Percentiles rank a stretch among this genome's conserved stretches.
Evolutionary conservation across 2,888 invertebrate species (phyloP).

Genomic region (Scaptomyza flava): DNA sequence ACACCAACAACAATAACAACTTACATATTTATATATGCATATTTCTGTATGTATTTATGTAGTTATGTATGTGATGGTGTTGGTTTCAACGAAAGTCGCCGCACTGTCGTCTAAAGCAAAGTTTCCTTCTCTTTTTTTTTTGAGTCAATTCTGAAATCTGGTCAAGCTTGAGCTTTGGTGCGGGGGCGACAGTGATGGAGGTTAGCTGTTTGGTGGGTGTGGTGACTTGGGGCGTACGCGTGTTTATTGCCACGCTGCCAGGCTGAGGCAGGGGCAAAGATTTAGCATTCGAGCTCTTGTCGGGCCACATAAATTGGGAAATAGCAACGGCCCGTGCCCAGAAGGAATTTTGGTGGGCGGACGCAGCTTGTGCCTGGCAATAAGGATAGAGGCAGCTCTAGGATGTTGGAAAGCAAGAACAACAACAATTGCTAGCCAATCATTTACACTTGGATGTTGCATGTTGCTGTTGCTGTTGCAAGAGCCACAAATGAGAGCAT

Average conservation of each 20-base stretch:
- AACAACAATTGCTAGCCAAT: conserved; percentile 9
- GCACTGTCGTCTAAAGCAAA: conserved; percentile 59
- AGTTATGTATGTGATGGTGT: conserved; percentile 19
- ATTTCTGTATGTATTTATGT: conserved; percentile 1
- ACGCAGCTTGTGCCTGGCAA: conserved; percentile 29
- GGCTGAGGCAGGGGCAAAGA: conserved; percentile 76
- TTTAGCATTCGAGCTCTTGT: conserved; percentile 76
- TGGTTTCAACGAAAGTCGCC: conserved; percentile 52
- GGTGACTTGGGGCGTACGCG: conserved; percentile 67
- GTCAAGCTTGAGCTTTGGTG: conserved; percentile 43
- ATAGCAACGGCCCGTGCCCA: conserved; percentile 57
- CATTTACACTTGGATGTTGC: conserved; percentile 26
- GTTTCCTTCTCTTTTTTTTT: conserved; percentile 18
- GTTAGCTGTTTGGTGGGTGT: conserved; percentile 53
- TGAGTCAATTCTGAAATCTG: conserved; percentile 53
- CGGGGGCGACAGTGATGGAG: conserved; percentile 11
- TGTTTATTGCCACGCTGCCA: conserved; percentile 73
- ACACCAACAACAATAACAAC: conserved; percentile 50
- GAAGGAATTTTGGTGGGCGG: conserved; percentile 74
- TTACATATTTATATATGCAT: conserved; percentile 7
- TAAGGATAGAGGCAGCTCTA: conserved; percentile 54
- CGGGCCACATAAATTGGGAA: conserved; percentile 76
- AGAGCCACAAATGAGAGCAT: conserved; percentile 47
- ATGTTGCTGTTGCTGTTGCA: conserved; percentile 23
- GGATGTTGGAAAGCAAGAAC: conserved; percentile 34